Percentiles rank a stretch among this genome's conserved stretches.
phyloP scores from a whole-genome alignment of 2,113 vertebrate genomes.

The Istiophorus platypterus region DNA sequence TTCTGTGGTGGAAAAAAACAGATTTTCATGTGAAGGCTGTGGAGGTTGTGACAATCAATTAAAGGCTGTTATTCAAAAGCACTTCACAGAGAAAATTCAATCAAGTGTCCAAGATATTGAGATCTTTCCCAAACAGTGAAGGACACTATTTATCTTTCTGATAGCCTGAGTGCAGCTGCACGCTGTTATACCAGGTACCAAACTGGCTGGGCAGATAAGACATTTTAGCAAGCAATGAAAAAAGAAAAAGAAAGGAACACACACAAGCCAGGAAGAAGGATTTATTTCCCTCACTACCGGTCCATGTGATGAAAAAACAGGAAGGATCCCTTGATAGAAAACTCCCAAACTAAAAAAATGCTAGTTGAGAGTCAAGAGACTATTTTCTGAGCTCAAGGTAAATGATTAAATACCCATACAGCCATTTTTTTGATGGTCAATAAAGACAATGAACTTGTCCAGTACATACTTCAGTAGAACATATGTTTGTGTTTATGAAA shows the following conservation, averaged over 20 bases:
- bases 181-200: neutral
- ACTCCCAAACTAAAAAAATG: neutral
- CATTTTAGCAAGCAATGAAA: conserved; percentile 10
- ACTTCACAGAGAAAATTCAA: conserved; percentile 5
- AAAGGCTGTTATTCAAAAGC: conserved; percentile 17
- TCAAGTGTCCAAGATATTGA: neutral
- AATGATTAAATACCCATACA: conserved; percentile 23
- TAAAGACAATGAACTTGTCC: neutral
- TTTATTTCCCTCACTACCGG: conserved; percentile 1
- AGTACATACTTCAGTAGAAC: neutral
- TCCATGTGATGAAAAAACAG: neutral
- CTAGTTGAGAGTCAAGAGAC: neutral
- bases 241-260: neutral
- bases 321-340: neutral
- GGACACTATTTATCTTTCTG: conserved; percentile 12
- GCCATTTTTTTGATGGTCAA: neutral
- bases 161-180: conserved; percentile 12
- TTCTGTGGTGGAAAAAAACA: neutral
- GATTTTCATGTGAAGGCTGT: neutral
- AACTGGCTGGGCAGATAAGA: conserved; percentile 22
- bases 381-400: neutral
- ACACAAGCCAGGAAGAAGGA: neutral
- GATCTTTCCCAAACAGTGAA: conserved; percentile 1
- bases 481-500: neutral
- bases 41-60: conserved; percentile 13